These are phyloP conservation scores for Oryzias melastigma DNA, from an alignment of 2,113 vertebrate species.

Conservation along the genomic window DNA sequence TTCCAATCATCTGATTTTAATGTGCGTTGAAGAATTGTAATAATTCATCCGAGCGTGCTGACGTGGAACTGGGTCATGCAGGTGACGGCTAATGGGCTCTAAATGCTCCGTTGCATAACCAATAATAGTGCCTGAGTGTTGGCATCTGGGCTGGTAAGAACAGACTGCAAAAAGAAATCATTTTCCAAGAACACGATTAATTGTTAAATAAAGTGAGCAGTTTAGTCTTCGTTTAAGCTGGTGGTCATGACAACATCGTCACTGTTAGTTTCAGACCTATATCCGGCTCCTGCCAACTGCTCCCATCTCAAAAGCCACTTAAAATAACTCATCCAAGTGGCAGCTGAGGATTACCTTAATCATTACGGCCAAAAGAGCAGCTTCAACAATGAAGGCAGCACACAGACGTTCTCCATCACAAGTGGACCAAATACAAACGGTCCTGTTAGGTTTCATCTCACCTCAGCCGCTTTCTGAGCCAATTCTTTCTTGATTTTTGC, in stretches of 20 bases:
- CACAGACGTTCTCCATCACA: neutral
- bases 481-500: constrained; percentile 93
- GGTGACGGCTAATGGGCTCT: constrained; percentile 28
- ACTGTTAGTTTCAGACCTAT: constrained; percentile 34
- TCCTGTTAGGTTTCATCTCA: constrained; percentile 74
- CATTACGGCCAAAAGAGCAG: constrained; percentile 34
- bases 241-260: constrained; percentile 37
- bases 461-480: constrained; percentile 90
- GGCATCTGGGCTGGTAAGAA: no score
- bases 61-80: neutral
- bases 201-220: neutral
- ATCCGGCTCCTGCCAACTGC: constrained; percentile 47
- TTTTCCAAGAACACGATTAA: neutral
- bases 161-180: no score
- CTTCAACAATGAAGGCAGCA: neutral
- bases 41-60: no score
- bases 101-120: constrained; percentile 38
- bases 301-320: constrained; percentile 41
- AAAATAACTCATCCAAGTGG: constrained; percentile 58
- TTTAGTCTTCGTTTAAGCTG: constrained; percentile 15
- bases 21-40: no score
- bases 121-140: neutral
- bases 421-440: neutral
- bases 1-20: no score
- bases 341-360: constrained; percentile 65